These are phyloP conservation scores for Aurelia aurita DNA, from an alignment of 30 jellyfish, hydroid and myxozoan species.

Conservation along the genomic window DNA sequence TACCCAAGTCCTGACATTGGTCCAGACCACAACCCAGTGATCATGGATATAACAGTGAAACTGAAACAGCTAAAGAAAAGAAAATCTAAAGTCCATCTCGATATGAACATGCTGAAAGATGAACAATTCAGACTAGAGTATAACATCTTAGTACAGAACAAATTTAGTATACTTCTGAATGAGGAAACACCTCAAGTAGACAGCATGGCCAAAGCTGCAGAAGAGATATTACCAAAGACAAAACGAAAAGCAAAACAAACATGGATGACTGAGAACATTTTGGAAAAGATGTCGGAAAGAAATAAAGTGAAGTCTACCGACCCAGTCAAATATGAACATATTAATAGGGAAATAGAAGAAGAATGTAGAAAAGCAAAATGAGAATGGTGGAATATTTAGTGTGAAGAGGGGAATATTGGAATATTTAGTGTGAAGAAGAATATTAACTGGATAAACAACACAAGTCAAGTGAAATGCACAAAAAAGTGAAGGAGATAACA, in stretches of 20 bases:
- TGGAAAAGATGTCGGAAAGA: slow-evolving; percentile 33
- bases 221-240: neutral
- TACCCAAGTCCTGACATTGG: too few species aligned
- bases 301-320: slow-evolving; percentile 8
- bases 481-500: slow-evolving; percentile 23
- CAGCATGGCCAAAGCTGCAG: too few species aligned
- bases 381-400: neutral
- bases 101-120: too few species aligned
- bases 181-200: too few species aligned
- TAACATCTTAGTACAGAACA: too few species aligned
- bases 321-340: neutral
- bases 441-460: slow-evolving; percentile 19
- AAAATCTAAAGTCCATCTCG: too few species aligned
- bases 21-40: too few species aligned
- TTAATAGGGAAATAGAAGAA: neutral
- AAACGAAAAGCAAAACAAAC: slow-evolving; percentile 8
- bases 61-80: too few species aligned
- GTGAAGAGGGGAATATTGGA: slow-evolving; percentile 33
- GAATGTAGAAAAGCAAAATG: too few species aligned
- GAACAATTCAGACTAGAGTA: too few species aligned
- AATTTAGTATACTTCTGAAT: too few species aligned
- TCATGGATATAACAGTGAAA: too few species aligned
- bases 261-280: slow-evolving; percentile 35
- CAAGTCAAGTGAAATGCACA: slow-evolving; percentile 37
- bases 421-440: slow-evolving; percentile 13